Percentiles rank a stretch among this genome's conserved stretches.
These are phyloP conservation scores for Palythoa caribaeorum DNA, from an alignment of 92 coral and sea anemone genomes.

Conservation along the genomic window DNA sequence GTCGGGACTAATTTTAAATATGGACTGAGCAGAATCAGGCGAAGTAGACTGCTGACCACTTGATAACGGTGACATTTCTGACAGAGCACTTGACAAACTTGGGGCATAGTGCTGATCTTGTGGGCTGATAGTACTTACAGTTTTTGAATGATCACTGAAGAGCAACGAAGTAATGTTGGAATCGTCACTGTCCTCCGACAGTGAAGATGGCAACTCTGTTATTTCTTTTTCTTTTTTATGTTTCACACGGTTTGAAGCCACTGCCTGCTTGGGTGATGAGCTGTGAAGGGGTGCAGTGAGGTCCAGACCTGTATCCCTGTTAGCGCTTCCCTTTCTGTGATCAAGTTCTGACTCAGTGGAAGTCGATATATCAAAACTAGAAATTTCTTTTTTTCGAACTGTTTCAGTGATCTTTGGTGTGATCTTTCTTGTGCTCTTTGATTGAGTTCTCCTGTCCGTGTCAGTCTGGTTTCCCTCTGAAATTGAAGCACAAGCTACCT, in stretches of 20 bases:
- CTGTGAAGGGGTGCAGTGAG: conserved; percentile 77
- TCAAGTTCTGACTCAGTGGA: conserved; percentile 15
- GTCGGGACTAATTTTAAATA: neutral
- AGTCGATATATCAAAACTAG: conserved; percentile 5
- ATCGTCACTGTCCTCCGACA: conserved; percentile 55
- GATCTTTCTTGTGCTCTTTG: neutral
- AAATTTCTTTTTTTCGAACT: neutral
- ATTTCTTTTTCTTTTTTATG: neutral
- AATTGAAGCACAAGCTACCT: neutral
- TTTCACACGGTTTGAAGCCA: neutral
- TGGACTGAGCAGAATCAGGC: conserved; percentile 36
- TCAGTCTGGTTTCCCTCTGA: conserved; percentile 1
- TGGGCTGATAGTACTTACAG: neutral
- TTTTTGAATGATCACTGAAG: conserved; percentile 23
- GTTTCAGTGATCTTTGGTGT: neutral
- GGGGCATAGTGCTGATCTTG: conserved; percentile 26
- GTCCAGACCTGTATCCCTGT: conserved; percentile 15
- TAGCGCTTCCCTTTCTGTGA: neutral
- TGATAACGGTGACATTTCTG: conserved; percentile 35
- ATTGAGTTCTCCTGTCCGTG: neutral
- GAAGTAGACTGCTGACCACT: conserved; percentile 48
- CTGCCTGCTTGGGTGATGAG: conserved; percentile 81
- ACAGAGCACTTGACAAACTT: conserved; percentile 22
- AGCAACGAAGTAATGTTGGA: conserved; percentile 67
- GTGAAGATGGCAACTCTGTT: conserved; percentile 29